phyloP scores from a whole-genome alignment of 2,113 vertebrate species.

The Myiagra hebetior region DNA sequence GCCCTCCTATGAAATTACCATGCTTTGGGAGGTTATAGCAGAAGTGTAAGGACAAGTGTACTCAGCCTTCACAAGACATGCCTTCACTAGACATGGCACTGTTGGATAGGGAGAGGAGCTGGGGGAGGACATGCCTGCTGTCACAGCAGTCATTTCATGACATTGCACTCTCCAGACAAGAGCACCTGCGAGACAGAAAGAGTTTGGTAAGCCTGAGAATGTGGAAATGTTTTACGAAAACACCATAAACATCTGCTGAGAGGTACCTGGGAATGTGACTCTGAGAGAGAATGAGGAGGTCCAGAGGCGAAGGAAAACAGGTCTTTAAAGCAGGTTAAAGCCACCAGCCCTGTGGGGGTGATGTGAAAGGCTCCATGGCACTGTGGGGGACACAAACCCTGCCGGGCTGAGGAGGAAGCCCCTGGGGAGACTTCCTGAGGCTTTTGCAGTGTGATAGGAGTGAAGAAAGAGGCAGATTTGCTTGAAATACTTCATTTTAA shows the following conservation, averaged over 20 bases:
- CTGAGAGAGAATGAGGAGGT: not conserved
- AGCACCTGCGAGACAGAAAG: not conserved
- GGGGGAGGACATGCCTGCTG: not conserved
- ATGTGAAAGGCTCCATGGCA: not conserved
- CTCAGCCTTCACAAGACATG: not conserved
- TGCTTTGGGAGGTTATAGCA: not conserved
- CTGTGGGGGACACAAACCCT: not conserved
- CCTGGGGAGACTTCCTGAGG: not conserved
- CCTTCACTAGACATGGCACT: not conserved
- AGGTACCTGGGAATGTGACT: not conserved
- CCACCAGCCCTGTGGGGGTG: not conserved
- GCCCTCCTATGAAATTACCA: not conserved
- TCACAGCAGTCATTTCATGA: not conserved
- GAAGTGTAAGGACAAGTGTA: not conserved
- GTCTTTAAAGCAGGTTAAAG: not conserved
- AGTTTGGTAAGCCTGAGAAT: not conserved
- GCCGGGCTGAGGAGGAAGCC: not conserved
- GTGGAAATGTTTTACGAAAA: not conserved
- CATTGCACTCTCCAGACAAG: not conserved
- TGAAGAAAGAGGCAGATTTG: not conserved
- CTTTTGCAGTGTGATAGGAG: not conserved
- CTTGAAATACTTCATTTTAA: constrained; percentile 21
- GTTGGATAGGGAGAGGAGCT: not conserved
- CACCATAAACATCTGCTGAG: constrained; percentile 21
- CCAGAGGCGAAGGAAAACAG: not conserved